phyloP scores from a whole-genome alignment of 2,113 vertebrate genomes.

The Ammodytes dubius region DNA sequence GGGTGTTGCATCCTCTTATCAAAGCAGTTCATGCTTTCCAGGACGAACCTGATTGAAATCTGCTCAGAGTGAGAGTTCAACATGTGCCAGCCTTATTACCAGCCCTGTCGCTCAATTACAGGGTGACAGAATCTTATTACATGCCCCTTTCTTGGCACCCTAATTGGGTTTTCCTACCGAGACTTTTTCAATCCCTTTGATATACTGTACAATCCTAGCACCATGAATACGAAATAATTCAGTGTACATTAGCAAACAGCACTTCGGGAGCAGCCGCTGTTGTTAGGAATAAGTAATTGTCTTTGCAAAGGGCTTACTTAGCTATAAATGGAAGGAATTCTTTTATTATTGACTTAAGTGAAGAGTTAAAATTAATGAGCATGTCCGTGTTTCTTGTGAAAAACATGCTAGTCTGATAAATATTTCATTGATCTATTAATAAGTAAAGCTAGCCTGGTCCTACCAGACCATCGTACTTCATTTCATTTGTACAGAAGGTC shows the following conservation, averaged over 20 bases:
- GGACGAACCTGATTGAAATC: constrained; percentile 47
- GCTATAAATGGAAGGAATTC: constrained; percentile 36
- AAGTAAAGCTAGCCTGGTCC: constrained; percentile 44
- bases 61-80: constrained; percentile 42
- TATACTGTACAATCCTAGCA: constrained; percentile 41
- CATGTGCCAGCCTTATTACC: constrained; percentile 54
- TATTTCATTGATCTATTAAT: constrained; percentile 75
- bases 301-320: constrained; percentile 17
- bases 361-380: constrained; percentile 47
- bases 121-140: constrained; percentile 66
- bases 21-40: constrained; percentile 21
- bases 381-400: constrained; percentile 46
- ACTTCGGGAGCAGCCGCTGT: constrained; percentile 34
- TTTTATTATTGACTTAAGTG: constrained; percentile 16
- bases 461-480: no score
- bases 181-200: constrained; percentile 39
- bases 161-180: constrained; percentile 62
- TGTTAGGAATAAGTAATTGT: constrained; percentile 58
- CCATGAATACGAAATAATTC: constrained; percentile 59
- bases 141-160: constrained; percentile 36
- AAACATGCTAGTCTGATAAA: constrained; percentile 59
- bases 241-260: constrained; percentile 46
- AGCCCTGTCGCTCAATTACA: constrained; percentile 66
- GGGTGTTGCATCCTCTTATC: neutral
- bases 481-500: no score